These are phyloP conservation scores for Galeopsomyia nigrocyanea DNA, from an alignment of 2,888 invertebrate species.

Conservation along the genomic window DNA sequence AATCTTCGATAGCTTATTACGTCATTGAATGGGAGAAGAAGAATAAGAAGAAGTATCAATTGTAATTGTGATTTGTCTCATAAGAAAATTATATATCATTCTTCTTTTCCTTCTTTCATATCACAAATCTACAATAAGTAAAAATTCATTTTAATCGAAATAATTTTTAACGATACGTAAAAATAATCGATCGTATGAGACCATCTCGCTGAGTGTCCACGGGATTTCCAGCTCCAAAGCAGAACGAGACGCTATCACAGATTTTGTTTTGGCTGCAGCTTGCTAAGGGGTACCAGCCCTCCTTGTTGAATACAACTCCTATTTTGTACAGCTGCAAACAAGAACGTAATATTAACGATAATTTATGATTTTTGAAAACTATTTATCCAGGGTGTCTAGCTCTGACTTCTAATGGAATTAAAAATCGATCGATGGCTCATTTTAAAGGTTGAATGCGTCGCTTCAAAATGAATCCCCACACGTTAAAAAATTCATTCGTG, in stretches of 20 bases:
- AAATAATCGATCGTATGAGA: constrained; percentile 83
- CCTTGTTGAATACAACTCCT: constrained; percentile 85
- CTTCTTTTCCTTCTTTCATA: constrained; percentile 40
- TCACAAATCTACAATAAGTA: constrained; percentile 44
- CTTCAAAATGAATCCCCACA: no score
- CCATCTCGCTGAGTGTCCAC: constrained; percentile 82
- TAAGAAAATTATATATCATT: constrained; percentile 22
- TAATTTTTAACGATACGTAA: constrained; percentile 69
- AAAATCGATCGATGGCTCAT: no score
- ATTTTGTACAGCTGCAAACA: constrained; percentile 79
- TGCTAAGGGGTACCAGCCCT: constrained; percentile 86
- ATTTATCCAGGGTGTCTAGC: no score
- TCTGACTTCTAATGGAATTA: no score
- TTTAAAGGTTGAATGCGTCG: no score
- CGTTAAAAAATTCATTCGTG: no score
- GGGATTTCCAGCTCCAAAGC: constrained; percentile 81
- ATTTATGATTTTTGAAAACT: no score
- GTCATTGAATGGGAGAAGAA: constrained; percentile 25
- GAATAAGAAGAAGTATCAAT: constrained; percentile 28
- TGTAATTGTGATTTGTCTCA: constrained; percentile 13
- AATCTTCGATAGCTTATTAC: constrained; percentile 33
- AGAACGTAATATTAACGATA: no score
- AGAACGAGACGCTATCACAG: constrained; percentile 81
- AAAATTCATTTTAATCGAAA: constrained; percentile 15
- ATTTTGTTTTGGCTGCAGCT: constrained; percentile 78